These are phyloP conservation scores for Pachypeltis micranthus DNA, from an alignment of 1,140 invertebrate species.

Conservation along the genomic window DNA sequence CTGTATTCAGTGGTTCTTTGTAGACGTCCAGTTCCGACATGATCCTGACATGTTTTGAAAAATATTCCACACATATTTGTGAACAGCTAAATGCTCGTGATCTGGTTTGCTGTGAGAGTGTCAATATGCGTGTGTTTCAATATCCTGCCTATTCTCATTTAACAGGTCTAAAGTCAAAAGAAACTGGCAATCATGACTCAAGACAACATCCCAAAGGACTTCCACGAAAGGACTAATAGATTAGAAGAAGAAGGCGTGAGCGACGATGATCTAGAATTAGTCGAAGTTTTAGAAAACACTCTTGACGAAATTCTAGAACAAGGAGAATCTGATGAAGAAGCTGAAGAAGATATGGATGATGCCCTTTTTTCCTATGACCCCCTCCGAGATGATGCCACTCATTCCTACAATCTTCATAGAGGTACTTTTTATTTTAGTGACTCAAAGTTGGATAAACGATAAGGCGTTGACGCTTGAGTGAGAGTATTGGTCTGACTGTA, in stretches of 20 bases:
- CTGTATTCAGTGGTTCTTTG: too few relatives aligned
- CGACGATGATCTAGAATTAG: background rate
- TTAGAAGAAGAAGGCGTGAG: background rate
- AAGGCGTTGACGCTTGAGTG: background rate
- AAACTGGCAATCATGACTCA: background rate
- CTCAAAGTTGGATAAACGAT: background rate
- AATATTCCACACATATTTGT: too few relatives aligned
- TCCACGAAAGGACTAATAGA: background rate
- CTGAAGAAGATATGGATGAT: background rate
- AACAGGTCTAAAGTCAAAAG: too few relatives aligned
- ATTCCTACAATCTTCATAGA: background rate
- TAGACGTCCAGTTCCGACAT: too few relatives aligned
- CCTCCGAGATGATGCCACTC: background rate
- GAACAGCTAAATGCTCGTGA: too few relatives aligned
- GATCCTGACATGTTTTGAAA: too few relatives aligned
- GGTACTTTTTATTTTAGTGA: background rate
- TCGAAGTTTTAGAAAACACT: background rate
- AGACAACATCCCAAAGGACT: background rate
- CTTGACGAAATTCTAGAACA: background rate
- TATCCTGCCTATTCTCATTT: too few relatives aligned
- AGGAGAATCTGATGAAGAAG: background rate
- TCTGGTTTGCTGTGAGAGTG: too few relatives aligned
- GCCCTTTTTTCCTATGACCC: background rate
- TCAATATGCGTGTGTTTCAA: too few relatives aligned
- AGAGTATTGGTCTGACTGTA: background rate